Evolutionary conservation across 2,888 invertebrate genomes (phyloP).

Genomic region (Lasioglossum calceatum): DNA sequence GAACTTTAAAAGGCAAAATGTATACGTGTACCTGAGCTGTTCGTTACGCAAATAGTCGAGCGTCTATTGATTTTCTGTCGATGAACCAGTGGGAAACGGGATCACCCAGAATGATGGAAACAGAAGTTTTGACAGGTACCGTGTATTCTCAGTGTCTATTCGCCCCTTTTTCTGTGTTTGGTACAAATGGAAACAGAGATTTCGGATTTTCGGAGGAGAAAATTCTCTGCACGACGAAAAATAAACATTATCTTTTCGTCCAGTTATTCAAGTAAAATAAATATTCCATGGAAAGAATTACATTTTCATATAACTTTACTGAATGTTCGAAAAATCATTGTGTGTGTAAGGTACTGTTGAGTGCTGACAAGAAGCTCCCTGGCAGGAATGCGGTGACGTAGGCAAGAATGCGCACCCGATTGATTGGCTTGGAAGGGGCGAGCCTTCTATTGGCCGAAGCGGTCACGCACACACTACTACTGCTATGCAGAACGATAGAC

Average conservation of each 20-base stretch:
- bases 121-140: slow-evolving; percentile 43
- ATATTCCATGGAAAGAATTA: not conserved
- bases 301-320: not conserved
- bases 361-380: too few relatives aligned
- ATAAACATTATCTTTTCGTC: not conserved
- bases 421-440: too few relatives aligned
- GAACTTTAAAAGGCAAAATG: not conserved
- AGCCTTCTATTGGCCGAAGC: too few relatives aligned
- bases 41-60: slow-evolving; percentile 50
- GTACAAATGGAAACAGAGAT: slow-evolving; percentile 15
- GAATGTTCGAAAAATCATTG: too few relatives aligned
- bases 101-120: slow-evolving; percentile 42
- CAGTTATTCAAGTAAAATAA: not conserved
- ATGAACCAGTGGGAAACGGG: slow-evolving; percentile 18
- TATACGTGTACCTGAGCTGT: slow-evolving; percentile 3
- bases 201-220: not conserved
- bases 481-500: too few relatives aligned
- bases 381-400: too few relatives aligned
- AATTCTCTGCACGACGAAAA: not conserved
- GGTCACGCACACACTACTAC: too few relatives aligned
- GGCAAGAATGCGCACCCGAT: too few relatives aligned
- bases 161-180: not conserved
- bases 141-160: slow-evolving; percentile 30
- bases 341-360: too few relatives aligned
- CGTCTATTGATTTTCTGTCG: slow-evolving; percentile 53